Conservation (phyloP, 2,797 vertebrate species). For the Chiloscyllium punctatum region DNA sequence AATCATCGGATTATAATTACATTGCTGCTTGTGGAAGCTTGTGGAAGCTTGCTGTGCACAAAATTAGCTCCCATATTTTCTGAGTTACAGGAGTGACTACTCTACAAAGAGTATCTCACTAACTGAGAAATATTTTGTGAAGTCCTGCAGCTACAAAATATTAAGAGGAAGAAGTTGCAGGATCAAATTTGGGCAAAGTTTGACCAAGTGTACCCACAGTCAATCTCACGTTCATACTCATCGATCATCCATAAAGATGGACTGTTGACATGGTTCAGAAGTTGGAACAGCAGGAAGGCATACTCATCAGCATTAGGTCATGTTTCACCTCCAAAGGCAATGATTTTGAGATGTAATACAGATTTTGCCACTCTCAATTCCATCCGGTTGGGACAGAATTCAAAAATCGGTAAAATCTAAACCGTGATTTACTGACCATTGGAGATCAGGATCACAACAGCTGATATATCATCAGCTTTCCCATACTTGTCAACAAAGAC, state of each 20-base stretch:
- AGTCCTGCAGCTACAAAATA: background rate
- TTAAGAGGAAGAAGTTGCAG: background rate
- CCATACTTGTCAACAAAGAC: slow-evolving; percentile 46
- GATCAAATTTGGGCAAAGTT: background rate
- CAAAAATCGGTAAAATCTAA: background rate
- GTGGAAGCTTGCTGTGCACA: background rate
- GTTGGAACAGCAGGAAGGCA: background rate
- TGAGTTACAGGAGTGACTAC: background rate
- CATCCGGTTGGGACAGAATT: background rate
- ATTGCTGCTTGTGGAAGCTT: background rate
- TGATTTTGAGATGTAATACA: background rate
- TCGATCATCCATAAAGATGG: background rate
- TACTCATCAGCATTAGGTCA: background rate
- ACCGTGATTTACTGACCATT: background rate
- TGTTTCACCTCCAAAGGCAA: background rate
- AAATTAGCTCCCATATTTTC: background rate
- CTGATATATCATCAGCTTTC: background rate
- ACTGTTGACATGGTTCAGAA: background rate
- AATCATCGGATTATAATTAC: background rate
- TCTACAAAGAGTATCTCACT: background rate
- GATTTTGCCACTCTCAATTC: background rate
- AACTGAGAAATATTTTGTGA: background rate
- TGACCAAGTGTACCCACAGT: background rate
- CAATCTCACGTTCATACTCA: background rate
- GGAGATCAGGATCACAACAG: background rate